Evolutionary conservation across 2,888 invertebrate species (phyloP).

Genomic region (Monoplex corrugatus): DNA sequence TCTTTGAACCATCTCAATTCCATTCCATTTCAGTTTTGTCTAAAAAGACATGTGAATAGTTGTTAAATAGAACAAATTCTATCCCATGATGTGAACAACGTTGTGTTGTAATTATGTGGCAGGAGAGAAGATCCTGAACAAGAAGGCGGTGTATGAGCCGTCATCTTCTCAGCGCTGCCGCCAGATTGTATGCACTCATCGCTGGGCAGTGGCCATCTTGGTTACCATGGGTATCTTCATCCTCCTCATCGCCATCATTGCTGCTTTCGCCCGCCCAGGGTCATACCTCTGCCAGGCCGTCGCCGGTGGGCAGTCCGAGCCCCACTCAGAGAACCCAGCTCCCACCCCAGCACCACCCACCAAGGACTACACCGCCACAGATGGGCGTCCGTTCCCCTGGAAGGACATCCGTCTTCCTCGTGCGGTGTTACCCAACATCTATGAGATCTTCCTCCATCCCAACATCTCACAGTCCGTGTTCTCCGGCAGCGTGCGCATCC

Average conservation of each 20-base stretch:
- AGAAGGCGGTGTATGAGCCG: constrained; percentile 88
- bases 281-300: constrained; percentile 42
- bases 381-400: constrained; percentile 79
- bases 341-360: neutral
- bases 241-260: constrained; percentile 88
- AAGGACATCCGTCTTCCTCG: constrained; percentile 79
- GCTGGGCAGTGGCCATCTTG: constrained; percentile 89
- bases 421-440: constrained; percentile 85
- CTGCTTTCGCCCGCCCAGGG: constrained; percentile 93
- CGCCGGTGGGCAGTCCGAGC: neutral
- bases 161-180: constrained; percentile 84
- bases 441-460: constrained; percentile 94
- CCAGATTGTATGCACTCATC: constrained; percentile 73
- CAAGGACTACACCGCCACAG: constrained; percentile 66
- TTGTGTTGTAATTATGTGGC: too few relatives aligned
- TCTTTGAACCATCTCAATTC: too few relatives aligned
- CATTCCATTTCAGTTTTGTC: too few relatives aligned
- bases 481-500: constrained; percentile 86
- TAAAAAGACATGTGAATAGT: too few relatives aligned
- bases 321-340: too few relatives aligned
- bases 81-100: too few relatives aligned
- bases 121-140: constrained; percentile 87
- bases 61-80: too few relatives aligned
- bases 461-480: constrained; percentile 94
- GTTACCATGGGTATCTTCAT: constrained; percentile 69